These are phyloP conservation scores for Anthoscopus minutus DNA, from an alignment of 2,113 vertebrate species.

Conservation along the genomic window DNA sequence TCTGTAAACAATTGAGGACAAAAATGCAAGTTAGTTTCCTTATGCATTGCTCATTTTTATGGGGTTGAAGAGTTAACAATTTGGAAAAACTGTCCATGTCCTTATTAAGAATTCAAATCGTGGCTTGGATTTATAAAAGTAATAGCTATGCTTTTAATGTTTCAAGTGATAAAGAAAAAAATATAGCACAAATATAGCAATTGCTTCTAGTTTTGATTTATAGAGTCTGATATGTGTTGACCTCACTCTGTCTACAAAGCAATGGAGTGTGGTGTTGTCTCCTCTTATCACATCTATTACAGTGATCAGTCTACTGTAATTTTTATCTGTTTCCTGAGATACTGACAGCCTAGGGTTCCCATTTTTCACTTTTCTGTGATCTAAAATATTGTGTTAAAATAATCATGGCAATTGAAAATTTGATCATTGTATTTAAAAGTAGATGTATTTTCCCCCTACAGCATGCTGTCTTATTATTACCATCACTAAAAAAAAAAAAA, in stretches of 20 bases:
- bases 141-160: not conserved
- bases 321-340: constrained; percentile 3
- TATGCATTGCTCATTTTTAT: not conserved
- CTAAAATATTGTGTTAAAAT: not conserved
- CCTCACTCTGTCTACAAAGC: constrained; percentile 21
- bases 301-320: constrained; percentile 13
- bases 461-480: not conserved
- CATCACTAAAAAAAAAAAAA: not conserved
- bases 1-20: not conserved
- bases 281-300: not conserved
- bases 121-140: not conserved
- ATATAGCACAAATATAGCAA: not conserved
- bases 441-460: not conserved
- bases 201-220: not conserved
- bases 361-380: not conserved
- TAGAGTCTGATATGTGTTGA: constrained; percentile 13
- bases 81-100: not conserved
- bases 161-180: not conserved
- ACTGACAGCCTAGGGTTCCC: not conserved
- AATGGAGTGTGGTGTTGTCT: constrained; percentile 18
- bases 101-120: not conserved
- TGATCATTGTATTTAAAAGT: not conserved
- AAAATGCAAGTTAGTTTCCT: not conserved
- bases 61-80: not conserved
- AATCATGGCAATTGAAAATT: not conserved